Conservation (phyloP, 2,888 invertebrate species). For the Tetramorium bicarinatum region DNA sequence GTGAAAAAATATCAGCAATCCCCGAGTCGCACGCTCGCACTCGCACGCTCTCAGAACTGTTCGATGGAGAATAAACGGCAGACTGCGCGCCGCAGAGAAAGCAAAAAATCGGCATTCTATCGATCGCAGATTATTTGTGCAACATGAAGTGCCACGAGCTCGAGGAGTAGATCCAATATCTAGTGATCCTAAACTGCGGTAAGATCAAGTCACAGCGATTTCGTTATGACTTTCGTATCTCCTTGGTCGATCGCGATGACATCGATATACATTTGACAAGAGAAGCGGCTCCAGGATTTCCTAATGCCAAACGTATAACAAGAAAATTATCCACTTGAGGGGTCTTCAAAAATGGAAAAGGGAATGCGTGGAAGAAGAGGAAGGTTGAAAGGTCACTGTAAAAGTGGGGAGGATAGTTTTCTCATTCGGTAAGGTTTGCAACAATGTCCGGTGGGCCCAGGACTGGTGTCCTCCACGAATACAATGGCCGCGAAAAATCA, state of each 20-base stretch:
- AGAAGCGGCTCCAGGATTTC: conserved; percentile 47
- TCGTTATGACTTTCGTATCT: conserved; percentile 62
- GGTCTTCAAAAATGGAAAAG: conserved; percentile 72
- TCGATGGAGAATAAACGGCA: conserved; percentile 45
- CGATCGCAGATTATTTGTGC: conserved; percentile 65
- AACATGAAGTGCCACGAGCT: conserved; percentile 55
- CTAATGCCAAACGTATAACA: conserved; percentile 84
- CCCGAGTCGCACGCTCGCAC: too few relatives aligned
- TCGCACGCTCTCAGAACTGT: conserved; percentile 51
- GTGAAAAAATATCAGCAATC: conserved; percentile 32
- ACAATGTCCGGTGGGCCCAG: conserved; percentile 78
- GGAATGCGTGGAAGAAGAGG: conserved; percentile 42
- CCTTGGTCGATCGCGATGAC: conserved; percentile 44
- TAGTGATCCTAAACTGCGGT: conserved; percentile 77
- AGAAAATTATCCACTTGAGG: conserved; percentile 86
- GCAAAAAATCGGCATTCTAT: background rate
- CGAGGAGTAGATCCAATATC: conserved; percentile 85
- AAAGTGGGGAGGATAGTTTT: conserved; percentile 68
- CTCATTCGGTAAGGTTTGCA: conserved; percentile 73
- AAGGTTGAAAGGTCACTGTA: conserved; percentile 41
- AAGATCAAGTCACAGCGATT: conserved; percentile 69
- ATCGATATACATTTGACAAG: conserved; percentile 39
- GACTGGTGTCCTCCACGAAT: conserved; percentile 74
- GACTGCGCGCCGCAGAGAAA: background rate
- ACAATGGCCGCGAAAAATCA: conserved; percentile 86